A percentile compares a stretch with the other conserved stretches of the same genome.
These are phyloP conservation scores for Chiloscyllium plagiosum DNA, from an alignment of 2,113 vertebrate genomes.

Conservation along the genomic window DNA sequence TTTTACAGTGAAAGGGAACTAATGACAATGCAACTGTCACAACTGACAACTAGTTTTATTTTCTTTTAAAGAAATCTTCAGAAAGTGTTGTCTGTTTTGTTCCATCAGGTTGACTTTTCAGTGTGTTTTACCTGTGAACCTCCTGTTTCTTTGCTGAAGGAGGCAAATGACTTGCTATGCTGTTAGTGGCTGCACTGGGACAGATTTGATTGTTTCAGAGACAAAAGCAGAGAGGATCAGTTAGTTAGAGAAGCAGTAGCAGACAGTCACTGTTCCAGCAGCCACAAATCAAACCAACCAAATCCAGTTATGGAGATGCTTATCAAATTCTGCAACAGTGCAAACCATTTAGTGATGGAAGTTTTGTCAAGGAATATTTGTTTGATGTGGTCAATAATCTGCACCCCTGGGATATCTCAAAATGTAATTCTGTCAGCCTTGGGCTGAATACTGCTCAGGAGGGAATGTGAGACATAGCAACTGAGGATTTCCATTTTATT, in stretches of 20 bases:
- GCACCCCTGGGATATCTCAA: neutral
- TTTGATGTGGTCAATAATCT: neutral
- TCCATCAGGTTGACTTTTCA: neutral
- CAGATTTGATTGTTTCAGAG: neutral
- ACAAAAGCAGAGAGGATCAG: neutral
- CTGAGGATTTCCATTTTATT: neutral
- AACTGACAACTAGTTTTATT: neutral
- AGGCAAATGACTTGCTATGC: neutral
- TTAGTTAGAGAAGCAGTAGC: neutral
- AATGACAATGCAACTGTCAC: neutral
- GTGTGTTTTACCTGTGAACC: neutral
- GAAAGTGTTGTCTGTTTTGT: neutral
- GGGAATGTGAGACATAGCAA: neutral
- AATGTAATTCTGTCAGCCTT: neutral
- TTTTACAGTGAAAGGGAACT: neutral
- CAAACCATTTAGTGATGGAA: neutral
- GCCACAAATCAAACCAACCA: neutral
- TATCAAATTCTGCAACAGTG: neutral
- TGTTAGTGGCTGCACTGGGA: neutral
- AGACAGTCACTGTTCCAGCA: neutral
- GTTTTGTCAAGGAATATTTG: neutral
- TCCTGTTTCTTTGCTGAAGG: neutral
- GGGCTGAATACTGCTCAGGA: neutral
- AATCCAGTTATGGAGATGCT: neutral
- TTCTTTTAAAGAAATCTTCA: neutral